These are phyloP conservation scores for Abrostola tripartita DNA, from an alignment of 2,888 invertebrate genomes.

Conservation along the genomic window DNA sequence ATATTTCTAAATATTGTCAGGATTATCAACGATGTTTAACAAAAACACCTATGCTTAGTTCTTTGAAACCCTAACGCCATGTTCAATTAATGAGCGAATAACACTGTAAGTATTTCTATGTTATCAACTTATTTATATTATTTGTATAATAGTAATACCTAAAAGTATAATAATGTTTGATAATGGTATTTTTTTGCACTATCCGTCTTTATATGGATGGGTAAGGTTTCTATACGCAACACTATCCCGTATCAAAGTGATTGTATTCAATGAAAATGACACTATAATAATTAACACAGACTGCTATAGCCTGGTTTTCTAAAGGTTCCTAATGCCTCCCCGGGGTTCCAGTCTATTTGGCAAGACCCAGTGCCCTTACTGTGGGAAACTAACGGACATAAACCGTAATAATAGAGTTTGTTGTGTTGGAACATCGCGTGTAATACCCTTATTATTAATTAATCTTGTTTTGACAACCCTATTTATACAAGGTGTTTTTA, in stretches of 20 bases:
- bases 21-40: too few relatives aligned
- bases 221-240: too few relatives aligned
- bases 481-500: neutral
- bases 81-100: too few relatives aligned
- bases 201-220: too few relatives aligned
- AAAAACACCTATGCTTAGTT: neutral
- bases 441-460: conserved; percentile 4
- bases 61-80: too few relatives aligned
- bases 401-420: conserved; percentile 7
- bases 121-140: too few relatives aligned
- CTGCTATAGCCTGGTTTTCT: conserved; percentile 28
- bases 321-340: conserved; percentile 39
- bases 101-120: too few relatives aligned
- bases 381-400: conserved; percentile 9
- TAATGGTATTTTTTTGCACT: too few relatives aligned
- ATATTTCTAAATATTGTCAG: too few relatives aligned
- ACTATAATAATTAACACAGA: conserved; percentile 13
- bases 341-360: conserved; percentile 26
- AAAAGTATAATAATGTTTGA: too few relatives aligned
- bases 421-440: neutral
- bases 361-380: conserved; percentile 8
- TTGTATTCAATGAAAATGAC: conserved; percentile 2
- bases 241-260: neutral
- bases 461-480: conserved; percentile 3
- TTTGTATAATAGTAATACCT: too few relatives aligned